Evolutionary conservation across 2,797 vertebrate species (phyloP).

Genomic region (Macroramphosus scolopax): DNA sequence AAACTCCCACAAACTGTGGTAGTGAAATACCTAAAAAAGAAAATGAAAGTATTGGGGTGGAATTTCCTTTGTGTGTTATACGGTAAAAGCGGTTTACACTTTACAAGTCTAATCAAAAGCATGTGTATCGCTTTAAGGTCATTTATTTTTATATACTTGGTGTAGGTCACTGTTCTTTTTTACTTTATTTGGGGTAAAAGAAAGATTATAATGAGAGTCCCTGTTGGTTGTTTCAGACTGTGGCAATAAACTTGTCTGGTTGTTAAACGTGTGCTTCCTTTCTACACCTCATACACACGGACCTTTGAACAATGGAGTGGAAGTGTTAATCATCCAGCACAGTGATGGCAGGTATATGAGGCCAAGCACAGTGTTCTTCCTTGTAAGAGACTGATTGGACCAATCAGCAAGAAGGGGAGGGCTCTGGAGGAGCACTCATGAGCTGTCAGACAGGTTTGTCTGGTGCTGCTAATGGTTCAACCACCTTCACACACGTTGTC

Average conservation of each 20-base stretch:
- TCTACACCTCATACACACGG: too few species aligned
- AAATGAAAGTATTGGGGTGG: too few species aligned
- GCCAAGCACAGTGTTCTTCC: too few species aligned
- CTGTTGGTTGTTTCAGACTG: too few species aligned
- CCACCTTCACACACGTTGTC: slow-evolving; percentile 13
- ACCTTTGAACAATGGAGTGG: too few species aligned
- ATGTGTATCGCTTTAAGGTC: slow-evolving; percentile 20
- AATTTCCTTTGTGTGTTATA: too few species aligned
- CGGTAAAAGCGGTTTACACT: too few species aligned
- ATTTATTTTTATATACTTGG: slow-evolving; percentile 60
- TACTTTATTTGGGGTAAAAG: slow-evolving; percentile 18
- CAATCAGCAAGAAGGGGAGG: slow-evolving; percentile 47
- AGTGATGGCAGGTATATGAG: too few species aligned
- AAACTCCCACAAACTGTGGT: slow-evolving; percentile 21
- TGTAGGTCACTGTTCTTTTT: slow-evolving; percentile 40
- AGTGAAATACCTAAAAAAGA: slow-evolving; percentile 24
- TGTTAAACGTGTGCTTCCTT: slow-evolving; percentile 9
- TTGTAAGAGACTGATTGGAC: slow-evolving; percentile 19
- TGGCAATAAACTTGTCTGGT: slow-evolving; percentile 50
- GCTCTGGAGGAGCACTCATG: slow-evolving; percentile 36
- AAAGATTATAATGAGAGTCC: too few species aligned
- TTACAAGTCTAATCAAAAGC: too few species aligned
- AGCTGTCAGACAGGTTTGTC: slow-evolving; percentile 75
- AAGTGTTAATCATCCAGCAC: too few species aligned
- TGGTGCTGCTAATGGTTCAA: slow-evolving; percentile 32